These are phyloP conservation scores for Phallusia fumigata DNA, from an alignment of 23 tunicate species.

Conservation along the genomic window DNA sequence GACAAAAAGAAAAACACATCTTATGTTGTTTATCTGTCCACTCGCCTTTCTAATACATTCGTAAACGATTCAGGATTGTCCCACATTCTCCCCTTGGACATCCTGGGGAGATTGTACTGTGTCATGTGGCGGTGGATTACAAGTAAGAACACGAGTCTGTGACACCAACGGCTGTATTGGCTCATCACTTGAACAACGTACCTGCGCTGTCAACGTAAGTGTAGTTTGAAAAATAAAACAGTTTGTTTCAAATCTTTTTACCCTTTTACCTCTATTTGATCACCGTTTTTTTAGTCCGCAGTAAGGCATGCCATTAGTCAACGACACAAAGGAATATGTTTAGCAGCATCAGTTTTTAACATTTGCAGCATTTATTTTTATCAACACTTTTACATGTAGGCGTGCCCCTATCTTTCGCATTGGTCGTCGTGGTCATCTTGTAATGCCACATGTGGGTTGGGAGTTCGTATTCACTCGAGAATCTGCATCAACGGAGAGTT, in stretches of 20 bases:
- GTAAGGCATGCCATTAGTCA: too few relatives aligned
- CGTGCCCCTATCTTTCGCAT: conserved; percentile 18
- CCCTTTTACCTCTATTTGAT: too few relatives aligned
- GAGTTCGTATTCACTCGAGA: conserved; percentile 19
- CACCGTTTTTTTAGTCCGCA: too few relatives aligned
- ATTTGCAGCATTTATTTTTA: not conserved
- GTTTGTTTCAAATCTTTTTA: too few relatives aligned
- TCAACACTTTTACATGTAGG: not conserved
- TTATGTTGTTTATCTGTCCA: too few relatives aligned
- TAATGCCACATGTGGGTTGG: conserved; percentile 33
- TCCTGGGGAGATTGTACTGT: conserved; percentile 44
- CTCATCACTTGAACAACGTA: conserved; percentile 24
- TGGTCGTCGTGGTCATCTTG: conserved; percentile 47
- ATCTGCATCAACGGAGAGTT: conserved; percentile 42
- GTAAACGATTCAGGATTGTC: conserved; percentile 35
- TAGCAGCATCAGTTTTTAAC: not conserved
- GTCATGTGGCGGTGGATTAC: conserved; percentile 67
- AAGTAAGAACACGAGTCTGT: conserved; percentile 48
- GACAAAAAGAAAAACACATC: too few relatives aligned
- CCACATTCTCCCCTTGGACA: conserved; percentile 41
- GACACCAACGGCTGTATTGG: conserved; percentile 62
- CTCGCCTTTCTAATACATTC: too few relatives aligned
- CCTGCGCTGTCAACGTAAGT: conserved; percentile 49
- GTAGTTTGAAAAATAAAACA: too few relatives aligned
- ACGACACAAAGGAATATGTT: not conserved